Evolutionary conservation across 2,888 invertebrate species (phyloP).

Genomic region (Idaea straminata): DNA sequence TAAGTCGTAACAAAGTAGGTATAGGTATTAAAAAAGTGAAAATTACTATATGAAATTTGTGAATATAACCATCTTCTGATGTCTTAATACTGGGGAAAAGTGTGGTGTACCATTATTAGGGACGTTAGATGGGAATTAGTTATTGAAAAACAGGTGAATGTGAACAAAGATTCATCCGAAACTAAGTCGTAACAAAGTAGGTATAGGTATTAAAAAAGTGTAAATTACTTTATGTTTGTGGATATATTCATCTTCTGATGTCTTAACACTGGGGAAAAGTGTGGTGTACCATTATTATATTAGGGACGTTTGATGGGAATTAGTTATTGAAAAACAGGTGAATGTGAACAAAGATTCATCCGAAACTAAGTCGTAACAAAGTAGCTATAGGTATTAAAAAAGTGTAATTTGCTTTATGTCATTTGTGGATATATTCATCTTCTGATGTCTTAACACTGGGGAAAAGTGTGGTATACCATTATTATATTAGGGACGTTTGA

Average conservation of each 20-base stretch:
- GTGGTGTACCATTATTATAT: constrained; percentile 42
- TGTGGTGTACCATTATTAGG: constrained; percentile 43
- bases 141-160: constrained; percentile 25
- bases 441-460: constrained; percentile 44
- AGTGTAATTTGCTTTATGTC: constrained; percentile 64
- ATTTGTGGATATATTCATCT: constrained; percentile 68
- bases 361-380: not conserved
- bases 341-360: not conserved
- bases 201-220: not conserved
- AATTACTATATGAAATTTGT: constrained; percentile 75
- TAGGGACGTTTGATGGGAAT: constrained; percentile 33
- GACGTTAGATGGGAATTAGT: constrained; percentile 36
- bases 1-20: not conserved
- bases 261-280: constrained; percentile 41
- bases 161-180: not conserved
- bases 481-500: constrained; percentile 38
- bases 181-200: not conserved
- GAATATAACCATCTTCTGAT: constrained; percentile 56
- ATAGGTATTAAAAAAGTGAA: constrained; percentile 19
- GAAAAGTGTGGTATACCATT: constrained; percentile 40
- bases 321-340: constrained; percentile 35
- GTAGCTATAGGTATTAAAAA: not conserved
- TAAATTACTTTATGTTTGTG: constrained; percentile 74
- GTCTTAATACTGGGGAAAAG: constrained; percentile 43
- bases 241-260: constrained; percentile 56